phyloP scores from a whole-genome alignment of 2,113 vertebrate genomes.

The Zosterops pallidus region DNA sequence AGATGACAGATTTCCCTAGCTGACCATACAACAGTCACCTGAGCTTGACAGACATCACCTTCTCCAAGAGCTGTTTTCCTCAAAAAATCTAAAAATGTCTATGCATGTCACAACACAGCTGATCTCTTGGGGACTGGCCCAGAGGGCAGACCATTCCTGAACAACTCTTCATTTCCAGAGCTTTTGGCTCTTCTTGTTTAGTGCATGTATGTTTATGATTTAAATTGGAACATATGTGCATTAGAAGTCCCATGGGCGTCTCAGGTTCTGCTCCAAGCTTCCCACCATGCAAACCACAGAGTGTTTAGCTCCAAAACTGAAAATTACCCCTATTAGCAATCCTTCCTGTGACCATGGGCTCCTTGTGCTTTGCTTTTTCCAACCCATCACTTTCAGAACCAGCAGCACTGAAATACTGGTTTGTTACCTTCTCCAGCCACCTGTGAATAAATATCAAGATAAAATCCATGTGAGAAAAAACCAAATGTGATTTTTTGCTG shows the following conservation, averaged over 20 bases:
- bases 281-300: not conserved
- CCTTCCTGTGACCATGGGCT: not conserved
- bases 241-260: not conserved
- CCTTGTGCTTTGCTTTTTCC: not conserved
- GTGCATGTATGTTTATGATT: not conserved
- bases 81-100: not conserved
- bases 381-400: not conserved
- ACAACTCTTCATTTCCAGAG: not conserved
- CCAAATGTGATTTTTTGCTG: not conserved
- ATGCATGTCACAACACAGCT: not conserved
- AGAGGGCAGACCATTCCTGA: not conserved
- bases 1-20: not conserved
- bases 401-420: not conserved
- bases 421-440: not conserved
- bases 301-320: not conserved
- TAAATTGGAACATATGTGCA: not conserved
- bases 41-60: not conserved
- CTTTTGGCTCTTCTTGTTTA: not conserved
- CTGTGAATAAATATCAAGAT: not conserved
- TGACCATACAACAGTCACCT: not conserved
- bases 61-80: not conserved
- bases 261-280: conserved; percentile 19
- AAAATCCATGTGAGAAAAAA: not conserved
- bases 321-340: not conserved
- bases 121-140: not conserved